phyloP scores from a whole-genome alignment of 92 coral and sea anemone genomes.

The Umimayanthus kanabou region DNA sequence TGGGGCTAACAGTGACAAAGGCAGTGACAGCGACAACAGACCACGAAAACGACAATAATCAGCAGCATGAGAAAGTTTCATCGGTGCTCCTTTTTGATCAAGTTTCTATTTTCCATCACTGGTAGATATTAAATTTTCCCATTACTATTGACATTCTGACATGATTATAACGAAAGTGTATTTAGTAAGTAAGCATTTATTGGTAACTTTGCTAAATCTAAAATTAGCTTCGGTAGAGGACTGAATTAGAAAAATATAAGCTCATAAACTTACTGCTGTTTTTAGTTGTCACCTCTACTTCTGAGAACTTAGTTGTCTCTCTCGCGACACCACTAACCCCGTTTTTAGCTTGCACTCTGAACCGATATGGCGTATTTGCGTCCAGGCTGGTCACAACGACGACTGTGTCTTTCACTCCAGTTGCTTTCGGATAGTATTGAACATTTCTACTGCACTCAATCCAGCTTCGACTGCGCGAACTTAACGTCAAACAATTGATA shows the following conservation, averaged over 20 bases:
- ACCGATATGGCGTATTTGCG: slow-evolving; percentile 8
- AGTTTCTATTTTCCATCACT: no score
- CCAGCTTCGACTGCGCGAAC: background rate
- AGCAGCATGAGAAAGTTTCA: no score
- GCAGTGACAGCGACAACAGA: no score
- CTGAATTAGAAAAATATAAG: background rate
- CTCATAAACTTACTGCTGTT: background rate
- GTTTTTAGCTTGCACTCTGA: slow-evolving; percentile 21
- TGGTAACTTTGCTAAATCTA: no score
- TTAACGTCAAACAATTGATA: background rate
- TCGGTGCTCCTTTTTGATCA: no score
- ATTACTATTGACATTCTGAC: no score
- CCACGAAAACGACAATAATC: no score
- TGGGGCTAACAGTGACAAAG: no score
- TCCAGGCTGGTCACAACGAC: background rate
- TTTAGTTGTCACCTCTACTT: slow-evolving; percentile 1
- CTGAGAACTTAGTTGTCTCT: slow-evolving; percentile 1
- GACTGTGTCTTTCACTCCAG: slow-evolving; percentile 1
- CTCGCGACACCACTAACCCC: slow-evolving; percentile 12
- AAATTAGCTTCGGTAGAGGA: background rate
- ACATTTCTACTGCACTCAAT: background rate
- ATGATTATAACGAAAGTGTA: no score
- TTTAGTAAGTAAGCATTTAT: no score
- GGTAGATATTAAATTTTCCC: no score
- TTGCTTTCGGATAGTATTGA: slow-evolving; percentile 13